These are phyloP conservation scores for Limnothrissa miodon DNA, from an alignment of 2,113 vertebrate genomes.

Conservation along the genomic window DNA sequence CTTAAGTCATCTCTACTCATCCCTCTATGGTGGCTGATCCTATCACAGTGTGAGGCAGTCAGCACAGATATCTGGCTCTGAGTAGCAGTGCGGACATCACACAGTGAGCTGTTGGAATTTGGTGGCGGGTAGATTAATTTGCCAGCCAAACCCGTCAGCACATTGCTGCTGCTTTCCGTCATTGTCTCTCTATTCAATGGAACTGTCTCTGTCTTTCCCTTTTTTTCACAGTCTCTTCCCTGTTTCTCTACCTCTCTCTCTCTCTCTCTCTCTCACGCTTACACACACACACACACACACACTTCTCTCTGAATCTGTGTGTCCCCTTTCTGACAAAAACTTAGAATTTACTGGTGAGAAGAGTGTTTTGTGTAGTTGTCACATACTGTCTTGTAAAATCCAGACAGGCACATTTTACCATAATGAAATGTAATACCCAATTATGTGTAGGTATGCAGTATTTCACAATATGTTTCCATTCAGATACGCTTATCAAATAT, in stretches of 20 bases:
- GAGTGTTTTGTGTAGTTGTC: not conserved
- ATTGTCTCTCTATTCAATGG: conserved; percentile 38
- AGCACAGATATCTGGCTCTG: not conserved
- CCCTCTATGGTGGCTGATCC: not conserved
- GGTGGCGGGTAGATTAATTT: not conserved
- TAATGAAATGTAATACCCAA: too few relatives aligned
- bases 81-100: not conserved
- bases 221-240: not conserved
- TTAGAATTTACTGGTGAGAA: not conserved
- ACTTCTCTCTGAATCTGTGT: too few relatives aligned
- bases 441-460: too few relatives aligned
- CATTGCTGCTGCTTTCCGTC: conserved; percentile 35
- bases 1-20: not conserved
- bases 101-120: not conserved
- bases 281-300: too few relatives aligned
- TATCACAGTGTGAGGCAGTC: not conserved
- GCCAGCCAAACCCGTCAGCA: not conserved
- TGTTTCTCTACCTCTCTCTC: not conserved
- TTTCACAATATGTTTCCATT: too few relatives aligned
- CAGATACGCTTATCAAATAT: too few relatives aligned
- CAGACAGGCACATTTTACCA: not conserved
- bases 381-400: not conserved
- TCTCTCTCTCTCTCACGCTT: not conserved
- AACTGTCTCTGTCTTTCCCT: conserved; percentile 25
- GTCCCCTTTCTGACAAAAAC: not conserved